Base-by-base conservation (phyloP, 2,888 invertebrate genomes). In the Troides aeacus region DNA sequence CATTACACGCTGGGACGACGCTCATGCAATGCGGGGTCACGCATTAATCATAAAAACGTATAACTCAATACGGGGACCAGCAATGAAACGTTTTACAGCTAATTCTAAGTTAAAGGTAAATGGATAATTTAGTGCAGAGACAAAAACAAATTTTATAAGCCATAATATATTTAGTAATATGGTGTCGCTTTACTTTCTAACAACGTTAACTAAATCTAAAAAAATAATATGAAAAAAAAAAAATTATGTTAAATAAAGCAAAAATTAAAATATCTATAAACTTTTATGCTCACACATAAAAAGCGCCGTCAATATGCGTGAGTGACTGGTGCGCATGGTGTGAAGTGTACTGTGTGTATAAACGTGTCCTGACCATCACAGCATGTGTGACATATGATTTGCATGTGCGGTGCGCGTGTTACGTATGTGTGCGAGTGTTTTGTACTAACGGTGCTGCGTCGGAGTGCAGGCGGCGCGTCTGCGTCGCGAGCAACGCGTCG, bases 401-500 rank as follows among this genome's bases (percentile, higher is more conserved):
- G 56, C 24, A 18, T 1, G 36, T 23, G n/a, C 17, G 63, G 68
- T 58, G 69, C 36, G 23, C 10, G 65, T 30, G 24, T 59, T 59
- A 68, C 39, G 69, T 53, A 39, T 30, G 62, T 42, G n/a, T 62
- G 23, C 10, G 21, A 21, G 64, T 62, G 60, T 12, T 42, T 56
- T 61, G 69, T 62, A 89, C 89, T 85, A 75, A 91, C 92, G 91
- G 90, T 59, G 90, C 89, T 73, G 78, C 82, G 84, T 96, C 96
- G 94, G 79, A 95, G 79, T 88, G 92, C 78, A 92, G 95, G 72
- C 96, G 93, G 78, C 95, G 94, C 83, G 95, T 94, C 89, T 97
- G 96, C 72, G 97, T 97, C 81, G 96, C 96, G 80, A 97, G 94
- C 75, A 97, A 93, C 81, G 96, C 94, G 90, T 96, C 96, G 89